A percentile compares a stretch with the other conserved stretches of the same genome.
Evolutionary conservation across 2,888 invertebrate genomes (phyloP).

Genomic region (Hyposoter dolosus): DNA sequence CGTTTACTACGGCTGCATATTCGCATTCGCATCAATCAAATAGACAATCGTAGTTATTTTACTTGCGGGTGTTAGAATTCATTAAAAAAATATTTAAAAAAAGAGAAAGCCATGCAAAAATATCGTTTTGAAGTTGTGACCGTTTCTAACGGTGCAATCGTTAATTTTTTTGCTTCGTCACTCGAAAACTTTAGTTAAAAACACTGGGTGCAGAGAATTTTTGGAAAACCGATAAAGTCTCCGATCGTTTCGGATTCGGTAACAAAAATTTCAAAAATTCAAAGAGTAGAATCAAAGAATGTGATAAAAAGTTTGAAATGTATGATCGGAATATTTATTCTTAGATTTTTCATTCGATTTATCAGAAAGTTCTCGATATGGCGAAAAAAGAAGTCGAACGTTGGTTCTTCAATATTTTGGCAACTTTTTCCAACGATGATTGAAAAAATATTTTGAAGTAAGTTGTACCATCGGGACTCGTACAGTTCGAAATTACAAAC

Average conservation of each 20-base stretch:
- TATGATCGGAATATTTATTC: background rate
- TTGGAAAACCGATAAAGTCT: background rate
- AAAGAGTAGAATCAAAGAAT: background rate
- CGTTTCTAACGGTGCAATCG: background rate
- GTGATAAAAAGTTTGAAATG: background rate
- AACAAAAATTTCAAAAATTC: background rate
- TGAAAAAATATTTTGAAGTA: background rate
- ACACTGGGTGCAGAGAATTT: slow-evolving; percentile 1
- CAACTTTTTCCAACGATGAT: background rate
- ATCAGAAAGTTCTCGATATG: background rate
- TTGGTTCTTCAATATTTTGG: background rate
- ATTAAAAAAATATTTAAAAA: background rate
- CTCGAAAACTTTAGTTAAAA: slow-evolving; percentile 6
- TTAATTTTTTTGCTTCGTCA: background rate
- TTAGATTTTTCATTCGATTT: background rate
- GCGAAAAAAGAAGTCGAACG: slow-evolving; percentile 1
- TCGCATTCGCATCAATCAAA: slow-evolving; percentile 32
- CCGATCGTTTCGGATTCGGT: background rate
- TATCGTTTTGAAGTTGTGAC: background rate
- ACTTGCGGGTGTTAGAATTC: slow-evolving; percentile 46
- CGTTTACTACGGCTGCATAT: slow-evolving; percentile 94
- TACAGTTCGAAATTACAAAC: slow-evolving; percentile 9
- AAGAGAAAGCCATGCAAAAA: slow-evolving; percentile 21
- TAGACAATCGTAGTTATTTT: slow-evolving; percentile 53
- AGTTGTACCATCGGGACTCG: background rate